These are phyloP conservation scores for Diloba caeruleocephala DNA, from an alignment of 2,888 invertebrate species.

Conservation along the genomic window DNA sequence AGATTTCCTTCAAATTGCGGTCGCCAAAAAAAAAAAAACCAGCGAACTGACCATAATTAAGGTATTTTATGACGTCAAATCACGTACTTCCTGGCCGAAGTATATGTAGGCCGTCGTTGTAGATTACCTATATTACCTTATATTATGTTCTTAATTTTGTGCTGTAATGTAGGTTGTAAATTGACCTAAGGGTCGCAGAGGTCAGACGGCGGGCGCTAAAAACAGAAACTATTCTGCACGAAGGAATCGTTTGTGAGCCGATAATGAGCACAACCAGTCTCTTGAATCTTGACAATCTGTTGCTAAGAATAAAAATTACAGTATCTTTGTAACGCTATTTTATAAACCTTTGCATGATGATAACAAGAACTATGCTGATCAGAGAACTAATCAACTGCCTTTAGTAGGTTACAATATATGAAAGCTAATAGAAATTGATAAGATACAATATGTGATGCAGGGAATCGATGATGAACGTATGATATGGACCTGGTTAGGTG, in stretches of 20 bases:
- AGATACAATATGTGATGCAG: too few relatives aligned
- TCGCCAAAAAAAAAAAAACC: constrained; percentile 50
- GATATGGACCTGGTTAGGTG: too few relatives aligned
- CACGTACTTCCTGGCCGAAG: constrained; percentile 60
- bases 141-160: constrained; percentile 22
- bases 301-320: too few relatives aligned
- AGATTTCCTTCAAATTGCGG: constrained; percentile 26
- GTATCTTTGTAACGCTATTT: too few relatives aligned
- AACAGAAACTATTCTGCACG: constrained; percentile 38
- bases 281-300: too few relatives aligned
- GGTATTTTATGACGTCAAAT: constrained; percentile 67
- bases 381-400: too few relatives aligned
- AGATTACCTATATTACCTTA: constrained; percentile 37
- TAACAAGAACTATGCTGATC: too few relatives aligned
- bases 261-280: constrained; percentile 17
- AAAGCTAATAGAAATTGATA: too few relatives aligned
- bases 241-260: constrained; percentile 12
- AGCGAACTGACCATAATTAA: constrained; percentile 36
- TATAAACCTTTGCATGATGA: too few relatives aligned
- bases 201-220: constrained; percentile 49
- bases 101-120: constrained; percentile 32
- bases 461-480: too few relatives aligned
- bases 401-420: too few relatives aligned
- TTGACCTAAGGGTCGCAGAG: constrained; percentile 37
- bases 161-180: constrained; percentile 37